Conservation (phyloP, 2,113 vertebrate species). For the Geococcyx californianus region DNA sequence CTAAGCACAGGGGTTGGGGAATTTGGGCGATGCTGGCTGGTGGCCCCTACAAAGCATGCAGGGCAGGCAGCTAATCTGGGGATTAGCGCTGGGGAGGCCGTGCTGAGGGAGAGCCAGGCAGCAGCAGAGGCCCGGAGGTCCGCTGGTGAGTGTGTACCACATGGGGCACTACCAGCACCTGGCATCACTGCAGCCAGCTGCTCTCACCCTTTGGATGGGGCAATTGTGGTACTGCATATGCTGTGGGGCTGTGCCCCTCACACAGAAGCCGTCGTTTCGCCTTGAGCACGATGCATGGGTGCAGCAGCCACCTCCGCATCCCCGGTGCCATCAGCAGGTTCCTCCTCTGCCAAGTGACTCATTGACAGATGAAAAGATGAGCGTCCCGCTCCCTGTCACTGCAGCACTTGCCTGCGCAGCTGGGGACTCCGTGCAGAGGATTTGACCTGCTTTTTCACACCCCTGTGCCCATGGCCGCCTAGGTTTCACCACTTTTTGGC, state of each 20-base stretch:
- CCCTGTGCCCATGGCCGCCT: fast-evolving
- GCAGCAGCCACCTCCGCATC: neutral
- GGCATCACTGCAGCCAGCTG: fast-evolving
- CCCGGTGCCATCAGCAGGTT: neutral
- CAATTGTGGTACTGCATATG: fast-evolving
- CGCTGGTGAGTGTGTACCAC: neutral
- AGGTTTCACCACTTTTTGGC: neutral
- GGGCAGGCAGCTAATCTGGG: neutral
- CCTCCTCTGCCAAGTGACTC: constrained; percentile 28
- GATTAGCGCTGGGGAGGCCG: neutral
- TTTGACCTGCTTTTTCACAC: neutral
- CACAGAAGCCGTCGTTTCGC: fast-evolving
- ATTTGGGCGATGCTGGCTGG: neutral
- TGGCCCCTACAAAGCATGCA: neutral
- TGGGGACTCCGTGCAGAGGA: fast-evolving
- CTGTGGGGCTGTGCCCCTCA: neutral
- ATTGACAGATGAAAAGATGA: neutral
- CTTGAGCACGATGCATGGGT: neutral
- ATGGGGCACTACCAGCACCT: neutral
- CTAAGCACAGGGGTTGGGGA: neutral
- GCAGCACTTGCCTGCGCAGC: neutral
- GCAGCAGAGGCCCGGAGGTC: fast-evolving
- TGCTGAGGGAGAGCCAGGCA: neutral
- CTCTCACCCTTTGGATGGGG: neutral
- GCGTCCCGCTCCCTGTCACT: neutral